A percentile compares a stretch with the other conserved stretches of the same genome.
Evolutionary conservation across 2,888 invertebrate species (phyloP).

Genomic region (Ceratothoa steindachneri): DNA sequence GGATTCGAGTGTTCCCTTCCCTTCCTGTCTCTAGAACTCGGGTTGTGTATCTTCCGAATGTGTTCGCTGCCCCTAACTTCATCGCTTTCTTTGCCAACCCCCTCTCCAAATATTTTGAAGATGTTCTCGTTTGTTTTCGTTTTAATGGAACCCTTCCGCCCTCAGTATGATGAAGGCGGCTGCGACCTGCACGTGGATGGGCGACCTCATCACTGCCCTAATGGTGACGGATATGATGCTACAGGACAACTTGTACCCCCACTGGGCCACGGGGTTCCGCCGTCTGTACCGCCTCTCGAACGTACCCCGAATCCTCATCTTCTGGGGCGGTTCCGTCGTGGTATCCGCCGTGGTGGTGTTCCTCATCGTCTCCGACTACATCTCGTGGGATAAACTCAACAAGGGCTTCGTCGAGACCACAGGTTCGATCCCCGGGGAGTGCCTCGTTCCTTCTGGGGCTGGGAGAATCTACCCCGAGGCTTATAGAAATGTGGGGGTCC

Average conservation of each 20-base stretch:
- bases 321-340: slow-evolving; percentile 55
- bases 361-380: slow-evolving; percentile 56
- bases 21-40: too few relatives aligned
- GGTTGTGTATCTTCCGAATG: too few relatives aligned
- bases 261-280: slow-evolving; percentile 53
- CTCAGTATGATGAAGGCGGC: slow-evolving; percentile 56
- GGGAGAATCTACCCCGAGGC: neutral
- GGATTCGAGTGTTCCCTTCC: too few relatives aligned
- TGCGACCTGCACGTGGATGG: slow-evolving; percentile 58
- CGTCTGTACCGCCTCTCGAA: slow-evolving; percentile 54
- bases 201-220: slow-evolving; percentile 58
- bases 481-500: neutral
- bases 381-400: slow-evolving; percentile 57
- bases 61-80: too few relatives aligned
- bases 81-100: too few relatives aligned
- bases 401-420: slow-evolving; percentile 56
- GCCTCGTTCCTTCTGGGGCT: slow-evolving; percentile 54
- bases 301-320: slow-evolving; percentile 55
- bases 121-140: too few relatives aligned
- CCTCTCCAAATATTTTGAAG: too few relatives aligned
- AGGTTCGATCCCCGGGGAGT: slow-evolving; percentile 52
- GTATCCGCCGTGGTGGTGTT: slow-evolving; percentile 55
- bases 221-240: slow-evolving; percentile 60
- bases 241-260: slow-evolving; percentile 57
- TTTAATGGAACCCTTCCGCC: neutral